phyloP scores from a whole-genome alignment of 2,113 vertebrate species.

The Otis tarda region DNA sequence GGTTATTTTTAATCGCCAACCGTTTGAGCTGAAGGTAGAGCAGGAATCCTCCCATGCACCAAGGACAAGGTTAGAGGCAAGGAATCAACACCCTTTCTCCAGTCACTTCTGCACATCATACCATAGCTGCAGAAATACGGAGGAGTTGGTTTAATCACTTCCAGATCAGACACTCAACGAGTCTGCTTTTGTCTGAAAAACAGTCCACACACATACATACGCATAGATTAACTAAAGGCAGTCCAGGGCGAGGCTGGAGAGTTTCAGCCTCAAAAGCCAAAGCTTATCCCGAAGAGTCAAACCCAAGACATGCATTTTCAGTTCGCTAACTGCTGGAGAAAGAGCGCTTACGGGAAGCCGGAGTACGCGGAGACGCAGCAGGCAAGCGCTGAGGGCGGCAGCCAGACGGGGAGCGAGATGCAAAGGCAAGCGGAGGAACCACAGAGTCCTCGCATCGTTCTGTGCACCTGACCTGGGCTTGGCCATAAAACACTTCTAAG shows the following conservation, averaged over 20 bases:
- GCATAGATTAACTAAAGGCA: background rate
- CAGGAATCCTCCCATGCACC: background rate
- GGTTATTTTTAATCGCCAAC: background rate
- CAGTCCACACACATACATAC: too few relatives aligned
- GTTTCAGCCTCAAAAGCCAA: background rate
- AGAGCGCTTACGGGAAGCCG: accelerated
- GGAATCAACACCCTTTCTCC: background rate
- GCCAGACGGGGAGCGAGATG: background rate
- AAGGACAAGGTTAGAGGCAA: background rate
- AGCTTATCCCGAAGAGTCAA: background rate
- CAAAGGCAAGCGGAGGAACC: background rate
- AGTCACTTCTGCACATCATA: accelerated
- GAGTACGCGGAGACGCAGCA: background rate
- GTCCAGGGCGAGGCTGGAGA: background rate
- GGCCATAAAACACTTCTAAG: background rate
- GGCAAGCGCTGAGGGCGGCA: background rate
- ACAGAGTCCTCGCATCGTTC: background rate
- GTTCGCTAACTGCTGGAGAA: background rate
- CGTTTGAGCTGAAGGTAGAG: background rate
- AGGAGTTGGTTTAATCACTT: background rate
- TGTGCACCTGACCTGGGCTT: background rate
- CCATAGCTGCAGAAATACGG: background rate
- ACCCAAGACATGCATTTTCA: accelerated
- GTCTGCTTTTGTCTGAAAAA: background rate
- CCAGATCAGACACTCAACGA: background rate